These are phyloP conservation scores for Alectura lathami DNA, from an alignment of 2,113 vertebrate species.

Conservation along the genomic window DNA sequence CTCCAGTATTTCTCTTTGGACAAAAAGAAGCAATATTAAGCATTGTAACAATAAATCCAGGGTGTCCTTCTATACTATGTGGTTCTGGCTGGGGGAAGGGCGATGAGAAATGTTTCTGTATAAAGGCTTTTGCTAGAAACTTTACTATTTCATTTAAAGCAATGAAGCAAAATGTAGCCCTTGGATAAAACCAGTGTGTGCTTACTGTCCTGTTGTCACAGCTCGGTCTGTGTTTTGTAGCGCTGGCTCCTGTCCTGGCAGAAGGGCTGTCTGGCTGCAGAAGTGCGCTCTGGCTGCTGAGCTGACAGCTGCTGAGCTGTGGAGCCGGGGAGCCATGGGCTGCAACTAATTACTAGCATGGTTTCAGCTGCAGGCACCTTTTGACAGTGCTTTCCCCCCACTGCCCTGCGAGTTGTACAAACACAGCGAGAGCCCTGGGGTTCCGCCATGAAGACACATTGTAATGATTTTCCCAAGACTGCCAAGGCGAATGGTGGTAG, in stretches of 20 bases:
- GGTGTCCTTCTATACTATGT: not conserved
- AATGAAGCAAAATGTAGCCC: not conserved
- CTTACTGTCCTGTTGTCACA: not conserved
- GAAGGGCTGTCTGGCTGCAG: not conserved
- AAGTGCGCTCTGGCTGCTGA: not conserved
- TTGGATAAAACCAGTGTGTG: not conserved
- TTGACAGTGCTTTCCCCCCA: not conserved
- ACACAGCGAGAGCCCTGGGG: not conserved
- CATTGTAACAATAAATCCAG: constrained; percentile 60
- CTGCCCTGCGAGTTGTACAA: not conserved
- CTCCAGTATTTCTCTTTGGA: constrained; percentile 59
- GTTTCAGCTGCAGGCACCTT: not conserved
- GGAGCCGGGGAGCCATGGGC: not conserved
- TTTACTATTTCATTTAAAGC: not conserved
- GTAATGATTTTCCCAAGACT: not conserved
- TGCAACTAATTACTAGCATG: not conserved
- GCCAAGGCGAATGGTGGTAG: not conserved
- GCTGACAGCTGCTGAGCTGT: not conserved
- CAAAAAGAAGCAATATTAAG: constrained; percentile 60
- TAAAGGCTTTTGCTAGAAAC: not conserved
- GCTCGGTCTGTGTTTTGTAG: fast-evolving
- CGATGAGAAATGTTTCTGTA: not conserved
- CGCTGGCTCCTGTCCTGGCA: not conserved
- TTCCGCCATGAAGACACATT: not conserved
- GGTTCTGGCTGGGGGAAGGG: not conserved